phyloP scores from a whole-genome alignment of 2,888 invertebrate species.

The Amblyjoppa fuscipennis region DNA sequence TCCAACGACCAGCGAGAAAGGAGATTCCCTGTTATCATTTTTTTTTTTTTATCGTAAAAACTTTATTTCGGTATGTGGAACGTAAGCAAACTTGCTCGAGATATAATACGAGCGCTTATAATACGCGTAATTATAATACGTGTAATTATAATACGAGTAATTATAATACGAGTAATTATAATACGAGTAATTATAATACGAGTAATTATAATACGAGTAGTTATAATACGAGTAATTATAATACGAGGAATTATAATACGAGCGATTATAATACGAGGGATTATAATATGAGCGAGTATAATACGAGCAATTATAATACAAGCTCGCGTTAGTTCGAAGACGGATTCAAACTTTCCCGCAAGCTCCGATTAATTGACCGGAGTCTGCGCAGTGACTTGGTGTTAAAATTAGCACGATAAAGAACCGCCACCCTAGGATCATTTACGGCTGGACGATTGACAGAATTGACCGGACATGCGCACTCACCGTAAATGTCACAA shows the following conservation, averaged over 20 bases:
- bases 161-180: too few species aligned
- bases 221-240: too few species aligned
- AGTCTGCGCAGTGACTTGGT: background rate
- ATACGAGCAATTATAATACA: background rate
- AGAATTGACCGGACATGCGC: constrained; percentile 61
- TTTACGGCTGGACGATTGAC: constrained; percentile 48
- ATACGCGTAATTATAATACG: too few species aligned
- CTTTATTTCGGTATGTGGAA: constrained; percentile 67
- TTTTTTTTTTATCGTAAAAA: constrained; percentile 41
- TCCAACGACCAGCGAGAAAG: background rate
- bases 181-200: too few species aligned
- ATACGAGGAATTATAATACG: too few species aligned
- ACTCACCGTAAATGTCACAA: constrained; percentile 64
- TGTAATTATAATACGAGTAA: too few species aligned
- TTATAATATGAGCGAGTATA: too few species aligned
- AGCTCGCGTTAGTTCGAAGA: background rate
- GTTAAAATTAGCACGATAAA: background rate
- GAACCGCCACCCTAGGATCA: constrained; percentile 37
- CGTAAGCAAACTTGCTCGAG: background rate
- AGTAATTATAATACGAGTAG: too few species aligned
- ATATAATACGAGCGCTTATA: too few species aligned
- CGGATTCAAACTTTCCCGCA: background rate
- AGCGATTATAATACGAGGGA: too few species aligned
- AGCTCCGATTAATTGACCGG: background rate
- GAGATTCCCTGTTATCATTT: constrained; percentile 67